These are phyloP conservation scores for Diceros bicornis DNA, from an alignment of 2,797 vertebrate species.

Conservation along the genomic window DNA sequence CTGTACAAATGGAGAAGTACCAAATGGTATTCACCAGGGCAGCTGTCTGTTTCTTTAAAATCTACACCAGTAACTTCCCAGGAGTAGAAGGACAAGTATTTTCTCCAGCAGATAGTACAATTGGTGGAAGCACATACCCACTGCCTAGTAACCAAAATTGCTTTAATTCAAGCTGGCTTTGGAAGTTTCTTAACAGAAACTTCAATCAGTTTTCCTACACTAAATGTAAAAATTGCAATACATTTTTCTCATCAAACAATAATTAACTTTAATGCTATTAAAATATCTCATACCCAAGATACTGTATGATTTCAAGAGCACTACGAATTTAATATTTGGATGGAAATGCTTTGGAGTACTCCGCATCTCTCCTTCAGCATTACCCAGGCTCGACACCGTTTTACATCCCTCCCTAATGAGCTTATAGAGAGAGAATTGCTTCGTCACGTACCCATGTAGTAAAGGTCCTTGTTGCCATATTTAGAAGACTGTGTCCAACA, in stretches of 20 bases:
- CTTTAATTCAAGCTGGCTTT: conserved; percentile 33
- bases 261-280: neutral
- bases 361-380: neutral
- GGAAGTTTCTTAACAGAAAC: conserved; percentile 43
- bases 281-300: neutral
- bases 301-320: neutral
- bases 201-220: neutral
- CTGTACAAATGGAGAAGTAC: neutral
- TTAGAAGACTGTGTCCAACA: conserved; percentile 73
- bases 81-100: neutral
- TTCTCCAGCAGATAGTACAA: neutral
- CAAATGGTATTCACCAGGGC: no score
- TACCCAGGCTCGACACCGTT: neutral
- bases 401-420: conserved; percentile 76
- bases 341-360: neutral
- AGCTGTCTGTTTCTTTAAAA: neutral
- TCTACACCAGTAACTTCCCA: neutral
- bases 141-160: neutral
- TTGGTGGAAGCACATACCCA: neutral
- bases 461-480: conserved; percentile 71
- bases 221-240: conserved; percentile 24
- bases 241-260: conserved; percentile 35
- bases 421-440: conserved; percentile 67
- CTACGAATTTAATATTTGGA: neutral
- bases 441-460: conserved; percentile 56